Conservation (phyloP, 2,113 vertebrate genomes). For the Stercorarius parasiticus region DNA sequence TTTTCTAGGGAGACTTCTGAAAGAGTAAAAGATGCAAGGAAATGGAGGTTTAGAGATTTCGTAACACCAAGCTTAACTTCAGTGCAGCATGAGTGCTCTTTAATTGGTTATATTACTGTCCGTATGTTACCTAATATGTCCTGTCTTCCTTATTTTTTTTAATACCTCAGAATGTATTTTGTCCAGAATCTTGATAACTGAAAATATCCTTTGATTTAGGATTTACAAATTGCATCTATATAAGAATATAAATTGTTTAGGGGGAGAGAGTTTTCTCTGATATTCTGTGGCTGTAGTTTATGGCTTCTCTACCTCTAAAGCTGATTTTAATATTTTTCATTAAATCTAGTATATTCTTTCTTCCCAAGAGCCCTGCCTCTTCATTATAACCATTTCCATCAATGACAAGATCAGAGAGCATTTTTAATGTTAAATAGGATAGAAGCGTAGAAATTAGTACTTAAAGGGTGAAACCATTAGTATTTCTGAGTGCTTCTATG, state of each 20-base stretch:
- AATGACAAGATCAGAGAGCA: slow-evolving; percentile 66
- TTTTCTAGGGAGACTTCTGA: not conserved
- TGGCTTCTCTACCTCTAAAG: slow-evolving; percentile 24
- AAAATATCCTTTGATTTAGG: not conserved
- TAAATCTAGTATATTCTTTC: slow-evolving; percentile 53
- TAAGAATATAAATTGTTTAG: not conserved
- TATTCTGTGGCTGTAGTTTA: slow-evolving; percentile 6
- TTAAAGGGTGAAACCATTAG: slow-evolving; percentile 70
- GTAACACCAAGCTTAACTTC: not conserved
- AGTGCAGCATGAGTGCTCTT: not conserved
- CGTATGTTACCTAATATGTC: not conserved
- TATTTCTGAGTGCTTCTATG: slow-evolving; percentile 65
- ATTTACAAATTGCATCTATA: not conserved
- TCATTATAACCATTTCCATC: slow-evolving; percentile 68
- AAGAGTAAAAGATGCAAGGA: not conserved
- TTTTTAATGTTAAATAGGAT: slow-evolving; percentile 68
- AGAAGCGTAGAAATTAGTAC: slow-evolving; percentile 67
- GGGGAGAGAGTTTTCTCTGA: not conserved
- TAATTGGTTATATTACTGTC: not conserved
- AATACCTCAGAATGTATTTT: not conserved
- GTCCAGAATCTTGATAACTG: not conserved
- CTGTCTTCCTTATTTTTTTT: not conserved
- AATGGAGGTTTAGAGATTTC: not conserved
- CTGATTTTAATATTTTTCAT: slow-evolving; percentile 70
- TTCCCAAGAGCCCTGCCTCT: slow-evolving; percentile 44